A percentile compares a stretch with the other conserved stretches of the same genome.
Conservation (phyloP, 2,888 invertebrate genomes). For the Temnothorax unifasciatus region DNA sequence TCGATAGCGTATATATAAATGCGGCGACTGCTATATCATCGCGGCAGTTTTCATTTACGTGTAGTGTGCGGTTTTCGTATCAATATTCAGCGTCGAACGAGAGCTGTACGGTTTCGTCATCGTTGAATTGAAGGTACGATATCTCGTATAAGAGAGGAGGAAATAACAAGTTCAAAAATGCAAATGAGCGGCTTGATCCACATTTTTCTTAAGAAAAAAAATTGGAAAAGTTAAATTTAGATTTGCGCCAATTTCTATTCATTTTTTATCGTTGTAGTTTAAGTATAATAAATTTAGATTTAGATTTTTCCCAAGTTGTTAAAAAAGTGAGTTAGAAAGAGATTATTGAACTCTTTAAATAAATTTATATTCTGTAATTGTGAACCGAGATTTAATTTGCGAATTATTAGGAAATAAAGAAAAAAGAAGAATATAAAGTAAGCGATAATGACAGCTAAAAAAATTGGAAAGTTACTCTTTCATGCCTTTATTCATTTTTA, state of each 20-base stretch:
- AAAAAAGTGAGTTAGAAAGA: neutral
- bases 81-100: neutral
- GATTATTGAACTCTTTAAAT: no score
- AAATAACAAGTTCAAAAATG: neutral
- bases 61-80: neutral
- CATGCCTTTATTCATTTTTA: neutral
- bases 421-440: neutral
- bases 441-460: neutral
- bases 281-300: no score
- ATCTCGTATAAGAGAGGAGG: neutral
- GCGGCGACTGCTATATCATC: neutral
- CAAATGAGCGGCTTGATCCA: neutral
- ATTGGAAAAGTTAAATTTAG: neutral
- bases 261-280: neutral
- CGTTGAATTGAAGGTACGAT: constrained; percentile 12
- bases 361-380: neutral
- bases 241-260: neutral
- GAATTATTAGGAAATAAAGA: neutral
- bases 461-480: neutral
- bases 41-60: constrained; percentile 31
- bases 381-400: neutral
- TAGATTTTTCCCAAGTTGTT: neutral
- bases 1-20: constrained; percentile 35
- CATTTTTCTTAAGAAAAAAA: neutral
- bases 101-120: neutral